Conservation (phyloP, 2,888 invertebrate genomes). For the Cephus rjabovi region DNA sequence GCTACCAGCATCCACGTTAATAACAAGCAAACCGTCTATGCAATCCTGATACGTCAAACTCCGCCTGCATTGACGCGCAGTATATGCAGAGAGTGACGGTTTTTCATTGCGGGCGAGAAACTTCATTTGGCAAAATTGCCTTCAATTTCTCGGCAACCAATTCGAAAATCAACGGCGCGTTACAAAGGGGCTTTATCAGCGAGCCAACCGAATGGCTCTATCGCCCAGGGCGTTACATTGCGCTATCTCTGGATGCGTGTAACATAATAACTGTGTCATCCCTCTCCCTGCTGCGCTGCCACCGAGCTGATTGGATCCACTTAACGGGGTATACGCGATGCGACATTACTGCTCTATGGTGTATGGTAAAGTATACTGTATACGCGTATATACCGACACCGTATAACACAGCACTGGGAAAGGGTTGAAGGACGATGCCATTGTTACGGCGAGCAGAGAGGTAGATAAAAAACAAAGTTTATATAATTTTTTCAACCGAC, state of each 20-base stretch:
- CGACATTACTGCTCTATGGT: constrained; percentile 64
- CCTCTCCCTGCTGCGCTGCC: constrained; percentile 47
- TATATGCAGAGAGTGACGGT: constrained; percentile 14
- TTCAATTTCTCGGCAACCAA: constrained; percentile 50
- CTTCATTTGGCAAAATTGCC: constrained; percentile 53
- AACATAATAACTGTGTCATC: constrained; percentile 59
- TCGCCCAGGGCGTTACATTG: constrained; percentile 55
- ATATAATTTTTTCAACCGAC: not conserved
- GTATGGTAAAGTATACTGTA: constrained; percentile 52
- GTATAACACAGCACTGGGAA: not conserved
- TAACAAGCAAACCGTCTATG: not conserved
- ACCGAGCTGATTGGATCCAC: constrained; percentile 66
- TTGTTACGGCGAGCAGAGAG: not conserved
- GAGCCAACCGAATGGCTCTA: constrained; percentile 41
- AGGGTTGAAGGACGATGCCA: not conserved
- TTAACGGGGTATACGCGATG: constrained; percentile 61
- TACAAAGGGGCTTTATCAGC: constrained; percentile 58
- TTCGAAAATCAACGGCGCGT: constrained; percentile 58
- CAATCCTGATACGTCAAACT: not conserved
- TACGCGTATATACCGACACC: not conserved
- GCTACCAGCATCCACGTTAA: not conserved
- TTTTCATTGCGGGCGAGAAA: constrained; percentile 39
- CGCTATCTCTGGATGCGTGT: constrained; percentile 52
- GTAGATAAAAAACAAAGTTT: not conserved
- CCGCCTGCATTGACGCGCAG: not conserved